Conservation (phyloP, 2,888 invertebrate species). For the Geophilus truncorum region DNA sequence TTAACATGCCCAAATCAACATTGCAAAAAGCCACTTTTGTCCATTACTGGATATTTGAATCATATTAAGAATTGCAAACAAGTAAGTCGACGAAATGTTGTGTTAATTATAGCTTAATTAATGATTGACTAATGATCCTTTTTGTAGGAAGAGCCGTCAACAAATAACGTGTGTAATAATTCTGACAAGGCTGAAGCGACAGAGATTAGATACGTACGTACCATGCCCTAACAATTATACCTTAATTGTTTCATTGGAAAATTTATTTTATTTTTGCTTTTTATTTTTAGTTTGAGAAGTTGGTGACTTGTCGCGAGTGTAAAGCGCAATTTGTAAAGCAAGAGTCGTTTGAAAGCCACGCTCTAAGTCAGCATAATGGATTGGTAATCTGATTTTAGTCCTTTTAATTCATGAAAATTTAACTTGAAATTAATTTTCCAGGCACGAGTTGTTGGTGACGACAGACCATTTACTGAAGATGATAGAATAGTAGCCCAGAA, state of each 20-base stretch:
- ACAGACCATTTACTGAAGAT: constrained; percentile 8
- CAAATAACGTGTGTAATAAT: not conserved
- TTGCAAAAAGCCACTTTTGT: not conserved
- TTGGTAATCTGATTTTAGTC: not conserved
- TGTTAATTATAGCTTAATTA: not conserved
- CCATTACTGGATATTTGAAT: not conserved
- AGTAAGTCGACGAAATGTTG: not conserved
- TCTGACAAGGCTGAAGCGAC: not conserved
- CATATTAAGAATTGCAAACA: constrained; percentile 25
- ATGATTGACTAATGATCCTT: not conserved
- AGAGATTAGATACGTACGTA: not conserved
- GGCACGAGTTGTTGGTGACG: not conserved
- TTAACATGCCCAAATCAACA: not conserved
- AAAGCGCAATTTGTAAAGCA: not conserved
- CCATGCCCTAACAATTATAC: not conserved
- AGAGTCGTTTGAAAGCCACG: not conserved
- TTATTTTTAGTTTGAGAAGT: not conserved
- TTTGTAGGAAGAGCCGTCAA: not conserved
- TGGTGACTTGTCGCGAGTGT: not conserved
- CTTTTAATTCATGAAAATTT: not conserved
- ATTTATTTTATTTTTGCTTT: not conserved
- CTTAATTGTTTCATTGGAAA: not conserved
- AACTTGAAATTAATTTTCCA: not conserved
- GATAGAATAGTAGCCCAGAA: not conserved
- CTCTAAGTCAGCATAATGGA: not conserved